Evolutionary conservation across 2,888 invertebrate genomes (phyloP), one percentile per base, ranked within the genome.

Genomic region (Exocentrus adspersus): DNA sequence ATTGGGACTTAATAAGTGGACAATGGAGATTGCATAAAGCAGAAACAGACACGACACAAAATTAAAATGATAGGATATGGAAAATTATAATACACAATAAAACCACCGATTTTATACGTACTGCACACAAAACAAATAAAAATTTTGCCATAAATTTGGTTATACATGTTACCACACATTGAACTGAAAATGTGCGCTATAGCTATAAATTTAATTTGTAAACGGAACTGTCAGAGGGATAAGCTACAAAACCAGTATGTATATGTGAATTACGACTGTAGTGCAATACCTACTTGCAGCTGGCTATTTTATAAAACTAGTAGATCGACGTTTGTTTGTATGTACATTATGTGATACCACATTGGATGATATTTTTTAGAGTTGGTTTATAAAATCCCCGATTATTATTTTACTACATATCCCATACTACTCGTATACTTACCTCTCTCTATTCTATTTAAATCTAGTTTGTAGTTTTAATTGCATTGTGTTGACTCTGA

Each of bases 181-280:
- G 70, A 68, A 70, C 68, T 68, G 66, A 68, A 70, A 70, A 54
- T 56, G 64, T 65, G 65, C 52, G 62, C 46, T 51, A 7, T n/a
- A 53, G 56, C 42, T 37, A 63, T 69, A 69, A 69, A 69, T 66
- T 66, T 59, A 63, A 64, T 66, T 66, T 63, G 61, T 57, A 61
- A 60, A 60, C 64, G 67, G 69, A 60, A 69, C 65, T 67, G 67
- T 67, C 69, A 53, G 66, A 60, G 64, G 64, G 64, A 59, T 56
- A 60, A 68, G 63, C 65, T 57, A 48, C 58, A 58, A 60, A 70
- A 70, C 70, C 67, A 62, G 70, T 70, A 68, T 63, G 65, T 50
- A 68, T 63, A 67, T 50, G 58, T 68, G 64, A 68, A 66, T 65
- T 64, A 70, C 67, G 65, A 56, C n/a, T n/a, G 51, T 58, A 60